phyloP scores from a whole-genome alignment of 2,888 invertebrate species.

The Chrysina gloriosa region DNA sequence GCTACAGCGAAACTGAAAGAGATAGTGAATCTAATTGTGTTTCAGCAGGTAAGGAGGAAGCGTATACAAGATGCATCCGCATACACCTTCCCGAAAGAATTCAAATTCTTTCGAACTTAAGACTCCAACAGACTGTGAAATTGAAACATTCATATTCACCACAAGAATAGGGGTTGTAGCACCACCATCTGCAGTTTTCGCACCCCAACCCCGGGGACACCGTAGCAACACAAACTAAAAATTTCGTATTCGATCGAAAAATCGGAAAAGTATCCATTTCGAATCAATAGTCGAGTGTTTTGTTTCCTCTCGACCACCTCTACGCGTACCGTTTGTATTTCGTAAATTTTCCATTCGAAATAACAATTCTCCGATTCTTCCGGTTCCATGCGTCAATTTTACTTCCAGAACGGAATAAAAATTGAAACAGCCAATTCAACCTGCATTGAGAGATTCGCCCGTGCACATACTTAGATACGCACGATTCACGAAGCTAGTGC shows the following conservation, averaged over 20 bases:
- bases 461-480: no score
- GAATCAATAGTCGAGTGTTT: slow-evolving; percentile 10
- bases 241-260: slow-evolving; percentile 34
- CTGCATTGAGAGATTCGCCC: no score
- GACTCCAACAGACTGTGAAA: slow-evolving; percentile 51
- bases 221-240: slow-evolving; percentile 40
- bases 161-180: slow-evolving; percentile 32
- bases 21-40: not conserved
- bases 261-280: slow-evolving; percentile 3
- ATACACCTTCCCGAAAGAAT: slow-evolving; percentile 19
- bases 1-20: slow-evolving; percentile 19
- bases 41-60: not conserved
- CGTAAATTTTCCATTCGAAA: not conserved
- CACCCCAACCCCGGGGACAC: slow-evolving; percentile 34
- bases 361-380: not conserved
- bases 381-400: not conserved
- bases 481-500: not conserved
- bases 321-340: not conserved
- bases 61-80: slow-evolving; percentile 1
- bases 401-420: not conserved
- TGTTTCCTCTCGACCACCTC: not conserved
- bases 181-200: slow-evolving; percentile 48
- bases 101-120: slow-evolving; percentile 46
- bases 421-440: no score
- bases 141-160: slow-evolving; percentile 53